A percentile compares a stretch with the other conserved stretches of the same genome.
phyloP scores from a whole-genome alignment of 1,140 invertebrate species.

The Anastatus disparis region DNA sequence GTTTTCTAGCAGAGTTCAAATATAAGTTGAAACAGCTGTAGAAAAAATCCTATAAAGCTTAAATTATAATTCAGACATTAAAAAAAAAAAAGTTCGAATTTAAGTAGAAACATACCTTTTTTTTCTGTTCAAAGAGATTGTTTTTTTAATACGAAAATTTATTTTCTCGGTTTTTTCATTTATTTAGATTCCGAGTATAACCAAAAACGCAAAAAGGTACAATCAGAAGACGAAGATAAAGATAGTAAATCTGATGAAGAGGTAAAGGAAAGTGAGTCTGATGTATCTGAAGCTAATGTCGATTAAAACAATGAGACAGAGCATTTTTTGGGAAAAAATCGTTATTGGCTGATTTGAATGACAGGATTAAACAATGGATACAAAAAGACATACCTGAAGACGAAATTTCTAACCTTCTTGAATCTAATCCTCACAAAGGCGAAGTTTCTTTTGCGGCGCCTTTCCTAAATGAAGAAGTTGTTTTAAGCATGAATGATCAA shows the following conservation, averaged over 20 bases:
- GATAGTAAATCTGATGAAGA: neutral
- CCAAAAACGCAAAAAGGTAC: neutral
- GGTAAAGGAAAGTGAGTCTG: no score
- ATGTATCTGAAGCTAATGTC: no score
- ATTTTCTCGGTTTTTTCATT: no score
- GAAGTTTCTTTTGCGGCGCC: neutral
- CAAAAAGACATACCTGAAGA: neutral
- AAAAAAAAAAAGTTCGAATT: neutral
- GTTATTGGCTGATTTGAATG: neutral
- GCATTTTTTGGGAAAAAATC: neutral
- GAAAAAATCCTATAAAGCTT: neutral
- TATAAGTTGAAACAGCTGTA: neutral
- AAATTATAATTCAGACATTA: neutral
- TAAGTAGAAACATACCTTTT: neutral
- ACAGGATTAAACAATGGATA: neutral
- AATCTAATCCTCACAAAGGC: neutral
- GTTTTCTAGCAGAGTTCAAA: no score
- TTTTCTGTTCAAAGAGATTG: no score
- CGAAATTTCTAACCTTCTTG: neutral
- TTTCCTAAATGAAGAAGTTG: conserved; percentile 29
- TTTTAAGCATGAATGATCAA: neutral
- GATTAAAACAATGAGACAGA: neutral
- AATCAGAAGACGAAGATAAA: neutral
- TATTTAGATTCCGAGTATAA: no score
- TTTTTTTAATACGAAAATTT: no score